Conservation (phyloP, 37 sponge, comb jelly and placozoan species). For the Lycopodina hypogea region DNA sequence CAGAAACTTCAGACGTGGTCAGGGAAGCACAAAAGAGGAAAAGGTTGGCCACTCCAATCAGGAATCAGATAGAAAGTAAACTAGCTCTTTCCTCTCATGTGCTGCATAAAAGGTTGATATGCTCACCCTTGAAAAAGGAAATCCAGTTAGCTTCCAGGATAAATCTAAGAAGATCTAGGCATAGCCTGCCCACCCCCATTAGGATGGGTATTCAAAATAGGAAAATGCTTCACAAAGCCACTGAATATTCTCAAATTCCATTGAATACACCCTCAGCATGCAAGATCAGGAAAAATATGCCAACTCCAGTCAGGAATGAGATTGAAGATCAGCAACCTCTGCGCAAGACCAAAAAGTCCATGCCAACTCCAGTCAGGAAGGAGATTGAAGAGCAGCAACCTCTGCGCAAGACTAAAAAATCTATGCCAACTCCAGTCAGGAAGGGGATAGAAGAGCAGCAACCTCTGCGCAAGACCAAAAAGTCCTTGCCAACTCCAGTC, state of each 20-base stretch:
- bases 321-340: slow-evolving; percentile 9
- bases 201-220: slow-evolving; percentile 35
- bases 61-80: slow-evolving; percentile 40
- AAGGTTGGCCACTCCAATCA: slow-evolving; percentile 53
- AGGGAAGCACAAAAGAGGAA: not conserved
- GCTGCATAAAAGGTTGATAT: not conserved
- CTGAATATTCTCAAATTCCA: slow-evolving; percentile 53
- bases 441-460: slow-evolving; percentile 28
- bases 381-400: slow-evolving; percentile 29
- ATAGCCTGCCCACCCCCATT: slow-evolving; percentile 54
- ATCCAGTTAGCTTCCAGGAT: not conserved
- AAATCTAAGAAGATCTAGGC: slow-evolving; percentile 7
- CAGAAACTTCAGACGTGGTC: not conserved
- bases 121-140: not conserved
- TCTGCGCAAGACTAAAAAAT: slow-evolving; percentile 27
- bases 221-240: slow-evolving; percentile 46
- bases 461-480: slow-evolving; percentile 46
- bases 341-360: slow-evolving; percentile 11
- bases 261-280: slow-evolving; percentile 22
- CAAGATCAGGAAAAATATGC: slow-evolving; percentile 44
- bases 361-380: slow-evolving; percentile 54
- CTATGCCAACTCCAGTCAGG: slow-evolving; percentile 66
- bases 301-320: slow-evolving; percentile 51
- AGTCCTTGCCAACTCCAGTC: slow-evolving; percentile 59
- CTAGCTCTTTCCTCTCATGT: slow-evolving; percentile 24